Evolutionary conservation across 2,113 vertebrate species (phyloP).

Genomic region (Forbesichthys agassizii): DNA sequence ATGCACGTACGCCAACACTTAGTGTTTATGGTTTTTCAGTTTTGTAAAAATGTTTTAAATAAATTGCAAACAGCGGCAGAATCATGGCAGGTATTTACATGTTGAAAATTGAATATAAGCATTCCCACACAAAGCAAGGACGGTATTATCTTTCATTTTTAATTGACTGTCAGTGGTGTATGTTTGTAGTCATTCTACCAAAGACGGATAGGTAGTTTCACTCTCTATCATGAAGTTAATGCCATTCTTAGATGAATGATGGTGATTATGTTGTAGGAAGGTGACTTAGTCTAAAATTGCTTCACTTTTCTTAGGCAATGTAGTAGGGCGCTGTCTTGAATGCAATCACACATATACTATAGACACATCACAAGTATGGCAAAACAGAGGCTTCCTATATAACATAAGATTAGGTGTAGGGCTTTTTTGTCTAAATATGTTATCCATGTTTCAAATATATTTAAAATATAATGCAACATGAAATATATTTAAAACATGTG

Average conservation of each 20-base stretch:
- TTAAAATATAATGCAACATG: too few relatives aligned
- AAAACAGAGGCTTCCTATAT: background rate
- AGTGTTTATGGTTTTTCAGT: conserved; percentile 64
- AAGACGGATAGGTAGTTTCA: conserved; percentile 74
- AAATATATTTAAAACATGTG: conserved; percentile 1
- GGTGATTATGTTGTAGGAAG: conserved; percentile 69
- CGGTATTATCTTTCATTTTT: conserved; percentile 79
- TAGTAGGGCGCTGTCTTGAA: conserved; percentile 47
- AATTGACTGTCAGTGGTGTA: conserved; percentile 79
- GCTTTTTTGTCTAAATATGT: conserved; percentile 7
- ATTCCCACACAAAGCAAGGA: conserved; percentile 64
- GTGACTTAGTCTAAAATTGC: conserved; percentile 63
- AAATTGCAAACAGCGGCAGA: conserved; percentile 69
- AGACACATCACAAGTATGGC: conserved; percentile 27
- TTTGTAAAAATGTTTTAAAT: conserved; percentile 50
- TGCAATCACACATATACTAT: conserved; percentile 35
- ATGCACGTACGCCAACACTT: conserved; percentile 70
- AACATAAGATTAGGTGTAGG: conserved; percentile 7
- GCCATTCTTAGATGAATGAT: conserved; percentile 72
- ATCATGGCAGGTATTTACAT: conserved; percentile 72
- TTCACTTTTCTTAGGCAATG: conserved; percentile 46
- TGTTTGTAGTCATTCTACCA: conserved; percentile 68
- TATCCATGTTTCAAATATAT: background rate
- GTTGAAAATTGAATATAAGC: conserved; percentile 69
- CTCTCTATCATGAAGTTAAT: conserved; percentile 78